Conservation (phyloP, 2,797 vertebrate species). For the Lycodopsis pacificus region DNA sequence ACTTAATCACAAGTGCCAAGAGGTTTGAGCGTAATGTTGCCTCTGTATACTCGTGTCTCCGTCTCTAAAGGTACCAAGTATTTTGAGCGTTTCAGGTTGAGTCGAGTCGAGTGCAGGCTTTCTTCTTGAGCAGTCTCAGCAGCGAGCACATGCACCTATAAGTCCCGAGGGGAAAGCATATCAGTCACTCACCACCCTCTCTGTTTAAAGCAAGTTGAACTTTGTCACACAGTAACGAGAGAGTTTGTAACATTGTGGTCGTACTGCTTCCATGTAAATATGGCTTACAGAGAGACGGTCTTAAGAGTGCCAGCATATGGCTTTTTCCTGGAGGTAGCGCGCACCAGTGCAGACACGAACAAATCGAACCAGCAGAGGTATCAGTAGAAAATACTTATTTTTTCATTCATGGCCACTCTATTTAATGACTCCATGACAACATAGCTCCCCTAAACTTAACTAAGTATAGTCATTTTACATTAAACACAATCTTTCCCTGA, state of each 20-base stretch:
- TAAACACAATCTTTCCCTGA: not conserved
- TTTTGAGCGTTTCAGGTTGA: not conserved
- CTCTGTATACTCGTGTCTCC: not conserved
- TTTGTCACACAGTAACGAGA: not conserved
- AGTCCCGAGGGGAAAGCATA: not conserved
- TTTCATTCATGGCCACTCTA: not conserved
- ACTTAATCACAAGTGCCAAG: not conserved
- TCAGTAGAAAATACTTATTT: not conserved
- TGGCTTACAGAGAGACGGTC: not conserved
- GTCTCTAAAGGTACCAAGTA: not conserved
- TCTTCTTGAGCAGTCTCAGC: not conserved
- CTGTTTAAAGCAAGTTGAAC: not conserved
- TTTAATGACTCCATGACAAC: not conserved
- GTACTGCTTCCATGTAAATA: not conserved
- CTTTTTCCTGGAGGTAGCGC: not conserved
- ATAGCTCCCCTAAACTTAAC: not conserved
- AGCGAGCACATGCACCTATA: too few species aligned
- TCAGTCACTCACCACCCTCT: not conserved
- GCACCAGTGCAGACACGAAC: not conserved
- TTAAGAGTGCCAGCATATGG: too few species aligned
- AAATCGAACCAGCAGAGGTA: not conserved
- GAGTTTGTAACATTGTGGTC: not conserved
- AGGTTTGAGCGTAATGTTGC: not conserved
- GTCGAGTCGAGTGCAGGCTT: not conserved
- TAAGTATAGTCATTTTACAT: not conserved